Evolutionary conservation across 2,113 vertebrate genomes (phyloP), one percentile per base, ranked within the genome.

Genomic region (Oriolus oriolus): DNA sequence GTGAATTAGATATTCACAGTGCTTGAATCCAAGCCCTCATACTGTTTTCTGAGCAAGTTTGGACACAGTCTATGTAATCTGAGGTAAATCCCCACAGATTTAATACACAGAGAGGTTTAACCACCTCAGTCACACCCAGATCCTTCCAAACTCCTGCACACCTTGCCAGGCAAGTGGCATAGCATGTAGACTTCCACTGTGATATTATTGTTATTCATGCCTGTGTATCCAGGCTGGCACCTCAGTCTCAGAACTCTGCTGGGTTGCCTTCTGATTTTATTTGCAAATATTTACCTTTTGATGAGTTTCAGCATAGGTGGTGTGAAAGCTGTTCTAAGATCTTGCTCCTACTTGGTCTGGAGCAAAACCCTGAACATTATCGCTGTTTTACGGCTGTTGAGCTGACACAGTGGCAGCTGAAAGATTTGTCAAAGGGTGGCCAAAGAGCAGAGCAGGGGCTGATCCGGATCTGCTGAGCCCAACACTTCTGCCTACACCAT

Each of bases 191-290:
- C 6, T 68, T 83, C 23, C 20, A 30, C 10, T 42, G 4, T 22
- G 9, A 23, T 31, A 7, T 35, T 35, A 13, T 45, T 70, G 7
- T 50, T 50, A 26, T 26, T 42, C 33, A 24, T 8, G 9, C 7
- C 28, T 41, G 21, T n/a, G 10, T 23, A 15, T 23, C 26, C 60
- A 45, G 11, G 6, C 47, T 2, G 2, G 13, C 2, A 0, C 35
- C n/a, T n/a, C 12, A 9, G 12, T 16, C 42, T 30, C 35, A 47
- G 28, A 79, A 10, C 7, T 89, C 35, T 83, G 8, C 3, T 41
- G 22, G 6, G 2, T 47, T 69, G 2, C 7, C 6, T 12, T 47
- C 30, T 30, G 50, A 8, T 33, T 82, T 33, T 68, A 30, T 78
- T 65, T 44, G 31, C 57, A 78, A 65, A 84, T 9, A 56, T 14